Base-by-base conservation (phyloP, 1,140 invertebrate species). In the Papilio xuthus region DNA sequence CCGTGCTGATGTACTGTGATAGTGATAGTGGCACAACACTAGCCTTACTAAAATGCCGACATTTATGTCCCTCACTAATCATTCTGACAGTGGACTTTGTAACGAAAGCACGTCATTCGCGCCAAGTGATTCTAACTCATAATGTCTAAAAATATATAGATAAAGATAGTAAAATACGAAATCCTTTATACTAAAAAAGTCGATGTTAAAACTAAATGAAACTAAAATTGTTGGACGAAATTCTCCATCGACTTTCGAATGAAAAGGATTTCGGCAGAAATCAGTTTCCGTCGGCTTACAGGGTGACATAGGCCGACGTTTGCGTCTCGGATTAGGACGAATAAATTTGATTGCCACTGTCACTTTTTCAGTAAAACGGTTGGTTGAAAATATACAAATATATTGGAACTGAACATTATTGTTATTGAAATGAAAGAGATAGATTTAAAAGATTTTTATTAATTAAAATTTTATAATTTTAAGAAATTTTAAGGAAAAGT, bases 291-390 rank as follows among this genome's bases (percentile, higher is more conserved):
- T 60, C 20, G 56, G 60, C 60, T 63, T 63, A 63, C 28, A 28
- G 60, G 10, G 60, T 63, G 60, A 63, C 60, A 63, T 63, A 63
- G 60, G 60, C 3, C 26, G 60, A 63, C 60, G 60, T 63, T 63
- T 63, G 60, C 10, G 60, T 63, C 12, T 63, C 23, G 60, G 60
- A 63, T 26, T 63, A 28, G 23, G 26, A 12, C 26, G 26, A 28
- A 63, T 23, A 23, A 60, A 60, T 60, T 63, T 63, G 23, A 63
- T 63, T 63, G 60, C 23, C 60, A 26, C 26, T 20, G 50, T n/a
- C 50, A 53, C 20, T 60, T 63, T 28, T 63, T 28, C 28, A 28
- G 2, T 10, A 13, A 63, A 63, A 8, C 20, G 12, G 18, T 18
- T 47, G 9, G n/a, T 60, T 60, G 20, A 26, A 60, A 23, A 60